phyloP scores from a whole-genome alignment of 2,113 vertebrate genomes.

The Boulengeromyrus knoepffleri region DNA sequence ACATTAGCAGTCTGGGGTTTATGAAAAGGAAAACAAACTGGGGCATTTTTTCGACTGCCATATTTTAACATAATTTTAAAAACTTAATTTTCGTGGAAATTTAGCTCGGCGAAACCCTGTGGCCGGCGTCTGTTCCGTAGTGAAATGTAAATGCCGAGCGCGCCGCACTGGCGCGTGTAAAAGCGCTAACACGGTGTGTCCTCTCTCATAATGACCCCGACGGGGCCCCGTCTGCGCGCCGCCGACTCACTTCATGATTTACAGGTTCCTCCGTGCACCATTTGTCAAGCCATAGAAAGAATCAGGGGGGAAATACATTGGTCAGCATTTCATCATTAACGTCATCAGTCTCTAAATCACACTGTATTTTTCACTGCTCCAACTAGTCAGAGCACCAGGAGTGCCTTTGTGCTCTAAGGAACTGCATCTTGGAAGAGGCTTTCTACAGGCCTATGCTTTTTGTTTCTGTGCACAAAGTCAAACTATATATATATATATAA shows the following conservation, averaged over 20 bases:
- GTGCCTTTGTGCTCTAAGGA: constrained; percentile 19
- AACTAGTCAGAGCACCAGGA: constrained; percentile 44
- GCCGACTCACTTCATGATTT: constrained; percentile 1
- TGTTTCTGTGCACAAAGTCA: background rate
- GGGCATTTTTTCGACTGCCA: background rate
- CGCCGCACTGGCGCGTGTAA: background rate
- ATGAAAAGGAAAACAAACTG: constrained; percentile 12
- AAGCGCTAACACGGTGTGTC: background rate
- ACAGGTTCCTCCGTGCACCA: background rate
- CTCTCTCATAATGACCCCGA: background rate
- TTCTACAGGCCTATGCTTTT: background rate
- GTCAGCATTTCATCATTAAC: constrained; percentile 19
- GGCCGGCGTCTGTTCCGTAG: background rate
- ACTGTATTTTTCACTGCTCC: constrained; percentile 28
- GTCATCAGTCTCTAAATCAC: constrained; percentile 23
- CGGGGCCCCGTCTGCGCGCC: background rate
- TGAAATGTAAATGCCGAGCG: background rate
- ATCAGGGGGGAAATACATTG: background rate
- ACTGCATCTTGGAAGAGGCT: background rate
- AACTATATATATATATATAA: background rate
- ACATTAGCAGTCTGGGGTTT: background rate
- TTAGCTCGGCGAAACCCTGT: background rate
- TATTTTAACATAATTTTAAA: background rate
- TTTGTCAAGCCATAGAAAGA: constrained; percentile 9
- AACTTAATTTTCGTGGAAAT: background rate